Evolutionary conservation across 2,113 vertebrate species (phyloP).

Genomic region (Ameiurus melas): DNA sequence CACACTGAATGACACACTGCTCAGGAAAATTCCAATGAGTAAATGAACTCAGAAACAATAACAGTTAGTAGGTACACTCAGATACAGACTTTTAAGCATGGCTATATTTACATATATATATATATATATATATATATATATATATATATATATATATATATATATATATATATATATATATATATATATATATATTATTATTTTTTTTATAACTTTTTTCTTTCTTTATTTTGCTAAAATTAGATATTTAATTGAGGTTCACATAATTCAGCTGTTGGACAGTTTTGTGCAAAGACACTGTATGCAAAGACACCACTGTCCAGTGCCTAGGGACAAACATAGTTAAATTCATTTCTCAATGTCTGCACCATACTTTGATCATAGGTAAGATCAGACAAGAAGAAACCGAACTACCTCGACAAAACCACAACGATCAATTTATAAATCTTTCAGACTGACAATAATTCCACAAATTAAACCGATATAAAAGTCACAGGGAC

Average conservation of each 20-base stretch:
- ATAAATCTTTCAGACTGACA: constrained; percentile 33
- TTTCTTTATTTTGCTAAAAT: neutral
- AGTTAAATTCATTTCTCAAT: constrained; percentile 13
- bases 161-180: neutral
- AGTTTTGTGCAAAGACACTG: constrained; percentile 30
- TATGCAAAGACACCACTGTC: neutral
- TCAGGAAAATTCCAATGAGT: neutral
- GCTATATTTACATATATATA: neutral
- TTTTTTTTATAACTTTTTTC: no score
- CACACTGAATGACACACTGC: neutral
- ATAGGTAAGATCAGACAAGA: neutral
- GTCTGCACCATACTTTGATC: constrained; percentile 19
- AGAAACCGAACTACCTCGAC: constrained; percentile 2
- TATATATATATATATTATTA: no score
- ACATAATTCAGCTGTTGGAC: constrained; percentile 48
- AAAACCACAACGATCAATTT: neutral
- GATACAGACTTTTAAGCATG: neutral
- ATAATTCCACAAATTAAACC: neutral
- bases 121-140: neutral
- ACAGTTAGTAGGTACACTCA: neutral
- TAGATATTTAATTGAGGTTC: constrained; percentile 34
- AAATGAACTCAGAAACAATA: neutral
- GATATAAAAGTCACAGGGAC: neutral
- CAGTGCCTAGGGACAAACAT: neutral
- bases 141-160: neutral